Percentiles rank a stretch among this genome's conserved stretches.
These are phyloP conservation scores for Dinothrombium tinctorium DNA, from an alignment of 1,140 invertebrate species.

Conservation along the genomic window DNA sequence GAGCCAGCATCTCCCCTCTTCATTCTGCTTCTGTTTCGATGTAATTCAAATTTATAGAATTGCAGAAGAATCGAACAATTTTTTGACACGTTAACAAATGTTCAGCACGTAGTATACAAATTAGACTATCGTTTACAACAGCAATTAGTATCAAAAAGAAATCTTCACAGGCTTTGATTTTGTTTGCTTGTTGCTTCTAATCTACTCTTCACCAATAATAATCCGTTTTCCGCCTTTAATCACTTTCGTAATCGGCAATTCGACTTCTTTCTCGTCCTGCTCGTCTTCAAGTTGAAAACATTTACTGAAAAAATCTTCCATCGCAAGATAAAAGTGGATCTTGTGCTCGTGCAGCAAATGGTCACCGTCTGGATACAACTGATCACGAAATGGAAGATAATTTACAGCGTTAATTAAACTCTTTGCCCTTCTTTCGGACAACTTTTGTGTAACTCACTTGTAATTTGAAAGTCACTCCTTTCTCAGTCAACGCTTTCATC, in stretches of 20 bases:
- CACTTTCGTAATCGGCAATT: not conserved
- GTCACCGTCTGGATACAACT: constrained; percentile 17
- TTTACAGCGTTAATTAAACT: too few relatives aligned
- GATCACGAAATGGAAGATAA: constrained; percentile 2
- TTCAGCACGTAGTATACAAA: too few relatives aligned
- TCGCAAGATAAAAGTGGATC: constrained; percentile 16
- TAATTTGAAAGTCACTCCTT: constrained; percentile 59
- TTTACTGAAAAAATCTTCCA: constrained; percentile 16
- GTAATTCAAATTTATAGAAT: too few relatives aligned
- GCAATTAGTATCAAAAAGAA: too few relatives aligned
- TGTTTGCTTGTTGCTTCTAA: too few relatives aligned
- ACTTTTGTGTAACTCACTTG: constrained; percentile 43
- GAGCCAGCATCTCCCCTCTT: too few relatives aligned
- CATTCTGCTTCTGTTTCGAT: too few relatives aligned
- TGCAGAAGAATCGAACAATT: too few relatives aligned
- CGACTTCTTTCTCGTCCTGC: not conserved
- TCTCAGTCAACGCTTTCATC: constrained; percentile 51
- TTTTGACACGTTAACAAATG: too few relatives aligned
- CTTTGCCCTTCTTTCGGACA: too few relatives aligned
- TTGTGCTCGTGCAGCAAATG: constrained; percentile 10
- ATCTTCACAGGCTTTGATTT: too few relatives aligned
- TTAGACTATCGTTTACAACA: too few relatives aligned
- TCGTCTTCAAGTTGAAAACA: constrained; percentile 12
- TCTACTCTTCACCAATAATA: constrained; percentile 1
- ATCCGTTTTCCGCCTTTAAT: constrained; percentile 3